Conservation (phyloP, 2,113 vertebrate genomes). For the Pelusios castaneus region DNA sequence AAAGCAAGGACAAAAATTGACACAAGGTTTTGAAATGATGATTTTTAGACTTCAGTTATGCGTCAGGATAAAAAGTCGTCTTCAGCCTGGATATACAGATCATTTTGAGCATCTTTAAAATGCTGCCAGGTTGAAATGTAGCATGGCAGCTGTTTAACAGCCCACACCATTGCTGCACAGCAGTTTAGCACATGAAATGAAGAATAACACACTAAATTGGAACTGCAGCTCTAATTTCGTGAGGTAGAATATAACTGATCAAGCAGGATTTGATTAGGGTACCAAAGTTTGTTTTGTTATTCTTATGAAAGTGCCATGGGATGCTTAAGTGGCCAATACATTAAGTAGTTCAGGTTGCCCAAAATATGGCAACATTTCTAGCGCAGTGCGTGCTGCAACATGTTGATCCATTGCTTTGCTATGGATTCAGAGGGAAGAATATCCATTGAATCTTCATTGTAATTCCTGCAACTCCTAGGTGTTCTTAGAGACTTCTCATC, state of each 20-base stretch:
- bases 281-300: accelerated
- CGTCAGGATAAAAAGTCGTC: accelerated
- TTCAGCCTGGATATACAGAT: neutral
- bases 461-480: accelerated
- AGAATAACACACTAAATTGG: neutral
- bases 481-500: neutral
- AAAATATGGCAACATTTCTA: accelerated
- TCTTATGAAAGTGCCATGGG: neutral
- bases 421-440: neutral
- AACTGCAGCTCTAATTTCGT: neutral
- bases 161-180: accelerated
- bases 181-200: accelerated
- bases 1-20: neutral
- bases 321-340: neutral
- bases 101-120: neutral
- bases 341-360: neutral
- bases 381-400: accelerated
- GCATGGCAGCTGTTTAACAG: accelerated
- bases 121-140: accelerated
- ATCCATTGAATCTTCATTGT: accelerated
- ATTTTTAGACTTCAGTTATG: neutral
- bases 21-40: neutral
- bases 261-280: neutral
- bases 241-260: neutral
- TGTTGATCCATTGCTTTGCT: accelerated